Base-by-base conservation (phyloP, 2,113 vertebrate genomes). In the Odobenus rosmarus region DNA sequence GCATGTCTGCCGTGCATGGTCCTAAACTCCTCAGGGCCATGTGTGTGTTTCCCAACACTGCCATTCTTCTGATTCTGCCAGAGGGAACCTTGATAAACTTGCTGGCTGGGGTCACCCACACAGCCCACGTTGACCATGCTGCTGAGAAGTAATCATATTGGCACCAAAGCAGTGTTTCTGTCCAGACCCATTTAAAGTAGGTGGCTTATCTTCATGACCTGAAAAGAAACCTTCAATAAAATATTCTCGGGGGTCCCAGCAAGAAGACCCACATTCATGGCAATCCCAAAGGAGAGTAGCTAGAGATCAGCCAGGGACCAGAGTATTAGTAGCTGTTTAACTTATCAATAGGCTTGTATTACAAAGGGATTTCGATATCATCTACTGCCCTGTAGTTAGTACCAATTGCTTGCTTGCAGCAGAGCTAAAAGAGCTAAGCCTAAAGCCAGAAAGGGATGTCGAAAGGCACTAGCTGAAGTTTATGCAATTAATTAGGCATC, bases 231-330 rank as follows among this genome's bases (percentile, higher is more conserved):
- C 33, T 55, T 85, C 55, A 19, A 1, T 16, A 42, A 51, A 33
- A 12, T 21, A 4, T 31, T 46, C 46, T 77, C 42, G 21, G 28
- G 14, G 61, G 39, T 42, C 42, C 42, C 39, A 67, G 26, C n/a
- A 36, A 59, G 93, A 57, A 46, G 21, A 12, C 18, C 59, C 67
- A 23, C 3, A 3, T 28, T 16, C 3, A 0, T 13, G 49, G 39
- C 3, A n/a, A 0, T 6, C n/a, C 7, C 12, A 5, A 16, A 11
- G 33, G 33, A 13, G 51, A 18, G 3, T 0, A 26, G 31, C 59
- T 69, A 3, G 13, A 57, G 46, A 15, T 24, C 0, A 71, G 4
- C 36, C 10, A 42, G 26, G n/a, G 13, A 33, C 33, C 4, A 14
- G 89, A 87, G 19, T 31, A 2, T 26, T 6, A 1, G 28, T 19